Evolutionary conservation across 2,888 invertebrate species (phyloP), one percentile per base, ranked within the genome.

Genomic region (Oegoconia quadripuncta): DNA sequence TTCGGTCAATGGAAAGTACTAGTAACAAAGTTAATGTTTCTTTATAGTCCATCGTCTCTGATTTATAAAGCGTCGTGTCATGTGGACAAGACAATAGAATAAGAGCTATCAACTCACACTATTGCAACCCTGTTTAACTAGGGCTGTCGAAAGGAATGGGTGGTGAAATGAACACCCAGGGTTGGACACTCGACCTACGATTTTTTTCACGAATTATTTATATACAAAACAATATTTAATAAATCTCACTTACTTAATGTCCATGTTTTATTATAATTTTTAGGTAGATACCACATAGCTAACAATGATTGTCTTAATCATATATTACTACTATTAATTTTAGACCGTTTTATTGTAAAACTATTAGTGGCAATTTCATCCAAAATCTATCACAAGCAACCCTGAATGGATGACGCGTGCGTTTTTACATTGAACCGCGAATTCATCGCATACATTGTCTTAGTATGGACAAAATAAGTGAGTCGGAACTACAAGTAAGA

Each of bases 381-480:
- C 5, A 4, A 20, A 20, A n/a, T n/a, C 11, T 3, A 13, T 16
- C 5, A 9, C 16, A 23, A 3, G 4, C 72, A 74, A 41, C 75
- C 76, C 73, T 78, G 50, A 8, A 33, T 31, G 41, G 39, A 42
- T 42, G 40, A 46, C 42, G 50, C 57, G 55, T 59, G 41, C 56
- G 55, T 79, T 80, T 78, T 79, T 78, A 67, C 68, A 59, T 50
- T 55, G 50, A 64, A 50, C 62, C 57, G 65, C 69, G 68, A 71
- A 78, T 77, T 77, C 76, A 60, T 62, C 71, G 71, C 75, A 80
- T 82, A 74, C 71, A 72, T 77, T 77, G 77, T 74, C 81, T 79
- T 74, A 69, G 74, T 82, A 77, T 72, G 79, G 78, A 78, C 75
- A 77, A 80, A 80, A 78, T 81, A 80, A 80, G 79, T 76, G 76